phyloP scores from a whole-genome alignment of 2,797 vertebrate genomes.

The Nyctalus aviator region DNA sequence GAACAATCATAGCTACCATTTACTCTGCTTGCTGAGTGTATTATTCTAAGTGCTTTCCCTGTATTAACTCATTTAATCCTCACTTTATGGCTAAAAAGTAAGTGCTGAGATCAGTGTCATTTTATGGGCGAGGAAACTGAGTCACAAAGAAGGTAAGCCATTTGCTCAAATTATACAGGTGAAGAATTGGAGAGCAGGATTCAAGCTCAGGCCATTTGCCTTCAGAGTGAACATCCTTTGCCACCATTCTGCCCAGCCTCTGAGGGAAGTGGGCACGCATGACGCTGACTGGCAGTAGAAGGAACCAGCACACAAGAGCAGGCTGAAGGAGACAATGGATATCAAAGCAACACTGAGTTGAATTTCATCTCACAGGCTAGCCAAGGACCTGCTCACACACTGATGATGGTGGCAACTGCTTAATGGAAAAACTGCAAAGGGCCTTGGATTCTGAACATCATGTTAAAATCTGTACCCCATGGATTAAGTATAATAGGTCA shows the following conservation, averaged over 20 bases:
- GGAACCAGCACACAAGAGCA: background rate
- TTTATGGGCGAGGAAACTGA: conserved; percentile 3
- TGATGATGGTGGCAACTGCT: background rate
- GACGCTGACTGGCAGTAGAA: background rate
- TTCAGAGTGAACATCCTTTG: background rate
- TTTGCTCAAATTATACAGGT: background rate
- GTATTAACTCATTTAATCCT: background rate
- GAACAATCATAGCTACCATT: background rate
- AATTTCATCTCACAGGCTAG: background rate
- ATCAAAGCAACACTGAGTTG: background rate
- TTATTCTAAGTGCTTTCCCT: background rate
- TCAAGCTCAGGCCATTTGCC: background rate
- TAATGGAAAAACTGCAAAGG: background rate
- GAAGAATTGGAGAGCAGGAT: background rate
- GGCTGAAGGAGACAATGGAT: background rate
- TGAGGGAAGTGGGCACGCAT: background rate
- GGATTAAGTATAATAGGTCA: background rate
- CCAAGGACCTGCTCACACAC: background rate
- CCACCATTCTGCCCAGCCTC: background rate
- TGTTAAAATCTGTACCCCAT: background rate
- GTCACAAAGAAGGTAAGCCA: background rate
- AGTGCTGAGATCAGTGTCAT: background rate
- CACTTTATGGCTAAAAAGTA: background rate
- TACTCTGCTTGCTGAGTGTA: background rate
- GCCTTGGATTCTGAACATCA: background rate